Conservation (phyloP, 1,140 invertebrate species). For the Mylabris phalerata region DNA sequence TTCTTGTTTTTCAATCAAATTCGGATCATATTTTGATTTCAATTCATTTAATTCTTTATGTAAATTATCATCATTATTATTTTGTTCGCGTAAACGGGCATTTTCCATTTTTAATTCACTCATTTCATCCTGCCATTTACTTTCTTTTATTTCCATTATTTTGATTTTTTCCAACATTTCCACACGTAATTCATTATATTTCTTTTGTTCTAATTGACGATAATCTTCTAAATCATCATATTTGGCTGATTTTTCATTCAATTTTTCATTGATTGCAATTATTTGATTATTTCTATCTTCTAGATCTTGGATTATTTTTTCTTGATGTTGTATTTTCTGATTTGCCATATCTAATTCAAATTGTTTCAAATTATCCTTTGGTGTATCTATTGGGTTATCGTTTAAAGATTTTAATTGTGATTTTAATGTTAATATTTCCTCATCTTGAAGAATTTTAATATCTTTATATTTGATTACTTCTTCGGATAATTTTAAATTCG, state of each 20-base stretch:
- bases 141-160: not conserved
- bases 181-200: not conserved
- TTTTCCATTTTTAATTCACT: not conserved
- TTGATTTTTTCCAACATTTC: not conserved
- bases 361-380: slow-evolving; percentile 12
- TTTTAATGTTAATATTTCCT: not conserved
- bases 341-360: slow-evolving; percentile 20
- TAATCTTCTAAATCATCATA: not conserved
- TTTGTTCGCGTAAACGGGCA: not conserved
- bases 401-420: slow-evolving; percentile 14
- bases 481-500: not conserved
- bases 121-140: not conserved
- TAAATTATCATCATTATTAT: not conserved
- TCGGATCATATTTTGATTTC: not conserved
- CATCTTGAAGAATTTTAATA: not conserved
- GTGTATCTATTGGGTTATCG: not conserved
- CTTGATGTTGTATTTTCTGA: slow-evolving; percentile 12
- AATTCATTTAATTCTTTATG: not conserved
- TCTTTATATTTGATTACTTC: not conserved
- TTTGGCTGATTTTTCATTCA: slow-evolving; percentile 4
- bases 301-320: slow-evolving; percentile 1
- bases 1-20: slow-evolving; percentile 5
- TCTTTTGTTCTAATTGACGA: too few species aligned
- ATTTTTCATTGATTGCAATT: not conserved
- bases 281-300: not conserved